Evolutionary conservation across 2,888 invertebrate species (phyloP).

Genomic region (Crossocerus cetratus): DNA sequence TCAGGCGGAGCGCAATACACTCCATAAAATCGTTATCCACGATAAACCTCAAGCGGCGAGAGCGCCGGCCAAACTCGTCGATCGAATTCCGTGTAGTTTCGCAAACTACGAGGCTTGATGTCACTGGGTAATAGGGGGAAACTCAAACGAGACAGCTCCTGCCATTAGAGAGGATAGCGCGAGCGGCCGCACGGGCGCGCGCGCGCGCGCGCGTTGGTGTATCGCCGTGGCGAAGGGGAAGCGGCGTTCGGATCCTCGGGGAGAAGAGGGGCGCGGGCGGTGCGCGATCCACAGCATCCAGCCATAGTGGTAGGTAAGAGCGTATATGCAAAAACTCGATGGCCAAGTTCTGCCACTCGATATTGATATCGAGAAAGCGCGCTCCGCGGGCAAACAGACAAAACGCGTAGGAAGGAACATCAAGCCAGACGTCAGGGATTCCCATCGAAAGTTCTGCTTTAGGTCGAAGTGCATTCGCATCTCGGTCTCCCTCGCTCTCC

Average conservation of each 20-base stretch:
- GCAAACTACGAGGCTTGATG: background rate
- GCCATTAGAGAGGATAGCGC: background rate
- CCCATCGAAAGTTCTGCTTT: constrained; percentile 57
- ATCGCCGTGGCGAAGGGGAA: too few relatives aligned
- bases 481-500: constrained; percentile 24
- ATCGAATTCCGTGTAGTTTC: background rate
- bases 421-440: constrained; percentile 22
- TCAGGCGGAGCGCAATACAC: too few relatives aligned
- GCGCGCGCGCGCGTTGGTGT: too few relatives aligned
- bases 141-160: background rate
- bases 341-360: constrained; percentile 63
- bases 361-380: constrained; percentile 67
- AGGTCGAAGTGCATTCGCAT: constrained; percentile 43
- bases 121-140: too few relatives aligned
- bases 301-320: constrained; percentile 22
- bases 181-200: too few relatives aligned
- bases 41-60: background rate
- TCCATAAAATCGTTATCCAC: too few relatives aligned
- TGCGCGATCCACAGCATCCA: too few relatives aligned
- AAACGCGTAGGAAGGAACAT: constrained; percentile 24
- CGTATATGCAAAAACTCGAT: constrained; percentile 65
- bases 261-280: too few relatives aligned
- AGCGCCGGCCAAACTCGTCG: background rate
- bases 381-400: constrained; percentile 47
- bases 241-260: too few relatives aligned